Conservation (phyloP, 2,113 vertebrate species). For the Xiphias gladius region DNA sequence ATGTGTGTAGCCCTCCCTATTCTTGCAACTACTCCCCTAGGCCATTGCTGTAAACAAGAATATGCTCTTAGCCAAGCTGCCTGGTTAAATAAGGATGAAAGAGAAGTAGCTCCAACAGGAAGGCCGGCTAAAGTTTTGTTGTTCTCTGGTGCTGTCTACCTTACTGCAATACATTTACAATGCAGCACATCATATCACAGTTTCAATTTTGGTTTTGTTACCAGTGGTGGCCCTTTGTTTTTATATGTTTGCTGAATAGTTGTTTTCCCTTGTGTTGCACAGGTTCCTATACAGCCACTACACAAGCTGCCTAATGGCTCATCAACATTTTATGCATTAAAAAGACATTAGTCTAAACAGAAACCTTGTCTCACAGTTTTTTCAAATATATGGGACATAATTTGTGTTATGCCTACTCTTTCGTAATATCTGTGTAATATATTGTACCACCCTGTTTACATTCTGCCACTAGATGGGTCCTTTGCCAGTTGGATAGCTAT, state of each 20-base stretch:
- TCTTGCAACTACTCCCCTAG: constrained; percentile 49
- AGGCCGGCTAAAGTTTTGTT: constrained; percentile 42
- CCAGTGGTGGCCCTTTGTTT: neutral
- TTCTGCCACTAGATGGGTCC: neutral
- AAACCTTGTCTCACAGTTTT: neutral
- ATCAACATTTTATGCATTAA: neutral
- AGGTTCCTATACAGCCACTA: neutral
- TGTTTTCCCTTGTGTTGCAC: neutral
- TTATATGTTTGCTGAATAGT: neutral
- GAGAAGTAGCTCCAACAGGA: constrained; percentile 41
- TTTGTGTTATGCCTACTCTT: neutral
- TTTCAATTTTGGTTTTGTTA: neutral
- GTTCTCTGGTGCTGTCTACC: neutral
- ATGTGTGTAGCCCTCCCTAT: constrained; percentile 43
- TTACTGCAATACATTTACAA: neutral
- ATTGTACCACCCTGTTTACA: neutral
- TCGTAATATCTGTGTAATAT: neutral
- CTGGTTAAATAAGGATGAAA: constrained; percentile 61
- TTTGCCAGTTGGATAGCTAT: neutral
- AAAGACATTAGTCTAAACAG: neutral
- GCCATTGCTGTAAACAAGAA: constrained; percentile 72
- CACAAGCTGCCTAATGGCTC: neutral
- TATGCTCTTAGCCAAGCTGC: constrained; percentile 67
- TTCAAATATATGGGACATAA: neutral
- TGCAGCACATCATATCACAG: constrained; percentile 1